These are phyloP conservation scores for Oscheius sp. DNA, from an alignment of 2,888 invertebrate genomes.

Conservation along the genomic window DNA sequence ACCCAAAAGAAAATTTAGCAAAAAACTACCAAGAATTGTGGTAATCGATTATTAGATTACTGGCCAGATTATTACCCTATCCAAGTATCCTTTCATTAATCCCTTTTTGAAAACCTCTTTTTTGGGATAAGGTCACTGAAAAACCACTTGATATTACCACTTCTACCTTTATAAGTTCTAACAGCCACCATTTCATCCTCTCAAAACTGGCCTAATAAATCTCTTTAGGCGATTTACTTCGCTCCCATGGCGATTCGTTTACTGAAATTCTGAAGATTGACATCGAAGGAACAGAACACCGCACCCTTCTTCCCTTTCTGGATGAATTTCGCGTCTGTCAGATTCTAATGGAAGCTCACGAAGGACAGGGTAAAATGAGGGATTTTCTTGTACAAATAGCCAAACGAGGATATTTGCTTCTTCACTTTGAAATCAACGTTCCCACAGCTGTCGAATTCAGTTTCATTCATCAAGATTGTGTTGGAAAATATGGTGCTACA, in stretches of 20 bases:
- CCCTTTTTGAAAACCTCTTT: too few relatives aligned
- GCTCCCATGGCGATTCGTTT: conserved; percentile 11
- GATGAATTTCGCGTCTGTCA: conserved; percentile 11
- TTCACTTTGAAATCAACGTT: conserved; percentile 47
- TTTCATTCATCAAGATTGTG: conserved; percentile 40
- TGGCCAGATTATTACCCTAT: too few relatives aligned
- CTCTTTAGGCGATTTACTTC: conserved; percentile 10
- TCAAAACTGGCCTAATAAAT: too few relatives aligned
- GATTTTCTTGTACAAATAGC: conserved; percentile 34
- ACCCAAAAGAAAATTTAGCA: too few relatives aligned
- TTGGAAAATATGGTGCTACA: conserved; percentile 34
- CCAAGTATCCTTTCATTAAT: too few relatives aligned
- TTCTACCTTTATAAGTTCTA: background rate
- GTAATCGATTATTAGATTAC: too few relatives aligned
- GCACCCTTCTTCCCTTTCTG: conserved; percentile 4
- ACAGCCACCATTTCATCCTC: too few relatives aligned
- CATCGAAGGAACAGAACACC: conserved; percentile 16
- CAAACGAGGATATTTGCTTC: conserved; percentile 35
- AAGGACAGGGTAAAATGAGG: conserved; percentile 24
- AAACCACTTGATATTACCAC: background rate
- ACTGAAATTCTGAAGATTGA: conserved; percentile 21
- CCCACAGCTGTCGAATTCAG: conserved; percentile 42
- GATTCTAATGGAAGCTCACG: conserved; percentile 43
- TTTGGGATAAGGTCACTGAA: background rate
- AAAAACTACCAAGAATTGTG: too few relatives aligned